phyloP scores from a whole-genome alignment of 2,797 vertebrate genomes.

The Erpetoichthys calabaricus region DNA sequence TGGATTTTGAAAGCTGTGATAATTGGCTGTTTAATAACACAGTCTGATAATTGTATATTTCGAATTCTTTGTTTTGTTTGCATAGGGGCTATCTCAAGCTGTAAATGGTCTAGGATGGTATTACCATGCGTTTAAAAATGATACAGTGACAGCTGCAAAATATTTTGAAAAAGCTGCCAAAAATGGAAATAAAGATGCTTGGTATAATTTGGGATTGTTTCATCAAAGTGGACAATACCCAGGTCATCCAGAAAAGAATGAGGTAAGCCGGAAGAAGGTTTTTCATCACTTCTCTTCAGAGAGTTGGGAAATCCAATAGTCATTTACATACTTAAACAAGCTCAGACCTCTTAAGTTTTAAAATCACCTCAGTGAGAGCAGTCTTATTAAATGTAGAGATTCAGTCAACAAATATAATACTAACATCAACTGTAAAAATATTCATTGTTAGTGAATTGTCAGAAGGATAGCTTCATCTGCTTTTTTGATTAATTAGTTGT shows the following conservation, averaged over 20 bases:
- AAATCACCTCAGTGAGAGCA: too few relatives aligned
- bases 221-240: slow-evolving; percentile 57
- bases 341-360: too few relatives aligned
- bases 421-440: too few relatives aligned
- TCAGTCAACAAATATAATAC: too few relatives aligned
- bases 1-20: slow-evolving; percentile 1
- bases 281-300: background rate
- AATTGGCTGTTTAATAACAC: background rate
- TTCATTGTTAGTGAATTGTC: too few relatives aligned
- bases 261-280: slow-evolving; percentile 47
- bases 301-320: too few relatives aligned
- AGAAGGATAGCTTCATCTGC: too few relatives aligned
- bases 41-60: background rate
- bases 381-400: too few relatives aligned
- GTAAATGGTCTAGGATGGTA: slow-evolving; percentile 87
- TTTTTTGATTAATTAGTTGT: too few relatives aligned
- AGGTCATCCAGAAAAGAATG: slow-evolving; percentile 45
- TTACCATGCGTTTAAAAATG: slow-evolving; percentile 58
- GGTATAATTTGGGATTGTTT: slow-evolving; percentile 74
- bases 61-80: slow-evolving; percentile 18
- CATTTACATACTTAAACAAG: too few relatives aligned
- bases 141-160: slow-evolving; percentile 51
- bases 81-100: slow-evolving; percentile 69
- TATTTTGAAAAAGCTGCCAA: slow-evolving; percentile 71
- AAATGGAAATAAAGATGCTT: slow-evolving; percentile 63